Conservation (phyloP, 2,888 invertebrate genomes). For the Harpagoxenus sublaevis region DNA sequence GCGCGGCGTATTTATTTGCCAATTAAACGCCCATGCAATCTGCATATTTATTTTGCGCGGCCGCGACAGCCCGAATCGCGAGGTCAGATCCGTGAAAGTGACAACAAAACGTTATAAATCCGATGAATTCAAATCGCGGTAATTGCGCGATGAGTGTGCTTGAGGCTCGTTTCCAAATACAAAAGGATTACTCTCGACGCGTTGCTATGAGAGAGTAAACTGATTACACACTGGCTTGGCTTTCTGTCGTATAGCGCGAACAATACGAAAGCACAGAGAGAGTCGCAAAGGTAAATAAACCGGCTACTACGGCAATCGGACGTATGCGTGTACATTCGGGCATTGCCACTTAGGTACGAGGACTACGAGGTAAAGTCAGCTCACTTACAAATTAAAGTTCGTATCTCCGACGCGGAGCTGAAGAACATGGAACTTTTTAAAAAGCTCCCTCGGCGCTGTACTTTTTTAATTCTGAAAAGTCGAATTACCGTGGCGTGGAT, state of each 20-base stretch:
- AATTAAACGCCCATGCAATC: constrained; percentile 32
- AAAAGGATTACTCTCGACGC: constrained; percentile 8
- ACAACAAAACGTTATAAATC: constrained; percentile 44
- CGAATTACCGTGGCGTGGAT: not conserved
- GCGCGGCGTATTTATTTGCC: constrained; percentile 39
- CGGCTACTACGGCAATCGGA: not conserved
- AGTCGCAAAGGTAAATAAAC: not conserved
- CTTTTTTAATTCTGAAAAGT: constrained; percentile 3
- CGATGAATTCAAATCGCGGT: constrained; percentile 35
- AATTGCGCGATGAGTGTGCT: constrained; percentile 27
- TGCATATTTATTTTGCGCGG: constrained; percentile 39
- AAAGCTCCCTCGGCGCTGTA: not conserved
- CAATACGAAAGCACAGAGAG: not conserved
- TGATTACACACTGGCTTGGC: not conserved
- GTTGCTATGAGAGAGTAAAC: not conserved
- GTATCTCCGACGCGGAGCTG: not conserved
- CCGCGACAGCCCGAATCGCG: constrained; percentile 12
- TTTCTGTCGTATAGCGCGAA: not conserved
- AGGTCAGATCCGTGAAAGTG: constrained; percentile 40
- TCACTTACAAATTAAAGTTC: constrained; percentile 1
- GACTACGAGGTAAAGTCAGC: not conserved
- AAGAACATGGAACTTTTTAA: not conserved
- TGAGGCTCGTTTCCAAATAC: constrained; percentile 21
- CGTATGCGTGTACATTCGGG: not conserved
- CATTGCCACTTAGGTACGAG: not conserved